Evolutionary conservation across 2,113 vertebrate genomes (phyloP).

Genomic region (Gavia stellata): DNA sequence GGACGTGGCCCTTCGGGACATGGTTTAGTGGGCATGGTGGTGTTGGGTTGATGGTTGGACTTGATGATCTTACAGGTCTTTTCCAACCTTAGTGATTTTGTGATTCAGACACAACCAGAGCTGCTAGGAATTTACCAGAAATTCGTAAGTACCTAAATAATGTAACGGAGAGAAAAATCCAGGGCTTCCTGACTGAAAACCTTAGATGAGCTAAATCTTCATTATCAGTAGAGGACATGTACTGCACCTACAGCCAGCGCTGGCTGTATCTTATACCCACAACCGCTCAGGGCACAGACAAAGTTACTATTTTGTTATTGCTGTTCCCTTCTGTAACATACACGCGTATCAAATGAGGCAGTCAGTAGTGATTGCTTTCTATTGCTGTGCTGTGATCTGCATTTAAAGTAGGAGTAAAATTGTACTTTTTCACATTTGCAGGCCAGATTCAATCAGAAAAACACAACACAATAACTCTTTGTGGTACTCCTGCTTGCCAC

Average conservation of each 20-base stretch:
- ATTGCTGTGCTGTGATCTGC: background rate
- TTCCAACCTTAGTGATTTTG: no score
- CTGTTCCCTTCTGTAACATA: background rate
- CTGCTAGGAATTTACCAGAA: background rate
- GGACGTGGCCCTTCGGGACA: no score
- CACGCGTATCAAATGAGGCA: rapidly evolving
- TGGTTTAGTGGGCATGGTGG: no score
- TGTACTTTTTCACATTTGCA: background rate
- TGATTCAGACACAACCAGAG: background rate
- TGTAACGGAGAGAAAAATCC: background rate
- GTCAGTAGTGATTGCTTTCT: background rate
- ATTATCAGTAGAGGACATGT: background rate
- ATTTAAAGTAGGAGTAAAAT: background rate
- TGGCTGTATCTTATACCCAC: background rate
- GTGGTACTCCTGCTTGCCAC: background rate
- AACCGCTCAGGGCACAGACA: background rate
- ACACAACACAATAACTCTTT: background rate
- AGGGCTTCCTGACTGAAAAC: background rate
- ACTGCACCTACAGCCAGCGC: background rate
- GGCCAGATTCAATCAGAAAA: background rate
- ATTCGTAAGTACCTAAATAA: background rate
- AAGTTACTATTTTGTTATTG: background rate
- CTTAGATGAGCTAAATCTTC: background rate
- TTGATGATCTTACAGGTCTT: no score
- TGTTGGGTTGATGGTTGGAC: no score